Percentiles rank a stretch among this genome's conserved stretches.
Conservation (phyloP, 2,888 invertebrate species). For the Eristalis pertinax region DNA sequence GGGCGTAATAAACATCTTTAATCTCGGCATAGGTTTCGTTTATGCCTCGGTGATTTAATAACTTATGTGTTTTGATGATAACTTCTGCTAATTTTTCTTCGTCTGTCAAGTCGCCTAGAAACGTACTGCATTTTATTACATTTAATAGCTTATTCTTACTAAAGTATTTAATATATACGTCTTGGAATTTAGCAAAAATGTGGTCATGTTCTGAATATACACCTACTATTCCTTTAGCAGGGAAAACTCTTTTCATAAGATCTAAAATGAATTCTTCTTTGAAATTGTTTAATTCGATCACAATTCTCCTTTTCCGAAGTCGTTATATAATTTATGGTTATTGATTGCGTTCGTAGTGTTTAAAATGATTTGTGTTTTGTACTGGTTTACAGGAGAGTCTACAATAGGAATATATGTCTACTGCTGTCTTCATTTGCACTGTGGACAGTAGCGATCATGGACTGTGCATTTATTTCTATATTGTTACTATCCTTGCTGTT, state of each 20-base stretch:
- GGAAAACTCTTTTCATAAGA: slow-evolving; percentile 13
- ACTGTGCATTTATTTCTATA: too few relatives aligned
- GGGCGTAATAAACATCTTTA: too few relatives aligned
- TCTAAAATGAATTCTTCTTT: slow-evolving; percentile 7
- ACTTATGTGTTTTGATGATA: slow-evolving; percentile 10
- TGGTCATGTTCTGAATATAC: not conserved
- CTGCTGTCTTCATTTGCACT: too few relatives aligned
- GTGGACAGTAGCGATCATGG: too few relatives aligned
- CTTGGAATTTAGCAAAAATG: too few relatives aligned
- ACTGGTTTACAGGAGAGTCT: not conserved
- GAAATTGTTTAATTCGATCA: slow-evolving; percentile 35
- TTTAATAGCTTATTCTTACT: slow-evolving; percentile 31
- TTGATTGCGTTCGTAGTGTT: slow-evolving; percentile 10
- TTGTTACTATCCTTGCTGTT: too few relatives aligned
- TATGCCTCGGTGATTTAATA: too few relatives aligned
- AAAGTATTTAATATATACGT: slow-evolving; percentile 6
- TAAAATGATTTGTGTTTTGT: slow-evolving; percentile 47
- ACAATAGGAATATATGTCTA: too few relatives aligned
- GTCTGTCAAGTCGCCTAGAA: slow-evolving; percentile 16
- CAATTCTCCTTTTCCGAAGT: slow-evolving; percentile 30
- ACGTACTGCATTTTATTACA: slow-evolving; percentile 21
- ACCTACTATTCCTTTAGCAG: slow-evolving; percentile 31
- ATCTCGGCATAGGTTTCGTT: too few relatives aligned
- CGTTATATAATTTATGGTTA: slow-evolving; percentile 15
- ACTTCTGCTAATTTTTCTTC: slow-evolving; percentile 32